Conservation (phyloP, 2,113 vertebrate species). For the Laticauda colubrina region DNA sequence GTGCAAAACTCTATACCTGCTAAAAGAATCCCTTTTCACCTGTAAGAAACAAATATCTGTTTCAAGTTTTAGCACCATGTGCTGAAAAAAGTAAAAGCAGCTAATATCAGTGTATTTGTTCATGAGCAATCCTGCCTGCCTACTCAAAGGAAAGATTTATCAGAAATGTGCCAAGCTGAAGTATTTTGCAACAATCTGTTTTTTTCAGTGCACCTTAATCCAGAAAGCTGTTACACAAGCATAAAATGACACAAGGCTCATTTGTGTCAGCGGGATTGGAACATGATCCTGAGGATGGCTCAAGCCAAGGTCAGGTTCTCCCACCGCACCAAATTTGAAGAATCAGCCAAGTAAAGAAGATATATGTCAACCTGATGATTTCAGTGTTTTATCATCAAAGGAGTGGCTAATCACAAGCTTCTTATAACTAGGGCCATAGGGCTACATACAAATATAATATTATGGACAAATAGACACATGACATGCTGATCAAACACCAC, state of each 20-base stretch:
- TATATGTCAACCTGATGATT: not conserved
- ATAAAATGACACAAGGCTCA: not conserved
- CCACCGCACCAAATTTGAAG: not conserved
- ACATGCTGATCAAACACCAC: not conserved
- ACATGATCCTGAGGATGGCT: not conserved
- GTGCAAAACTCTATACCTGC: not conserved
- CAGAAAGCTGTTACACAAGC: not conserved
- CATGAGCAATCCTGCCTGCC: not conserved
- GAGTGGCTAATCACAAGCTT: not conserved
- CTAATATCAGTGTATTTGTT: not conserved
- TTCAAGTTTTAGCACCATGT: not conserved
- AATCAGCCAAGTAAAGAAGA: not conserved
- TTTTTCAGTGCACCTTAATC: not conserved
- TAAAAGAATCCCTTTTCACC: not conserved
- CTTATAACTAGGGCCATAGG: not conserved
- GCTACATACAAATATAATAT: not conserved
- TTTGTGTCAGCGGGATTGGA: not conserved
- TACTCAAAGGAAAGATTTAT: not conserved
- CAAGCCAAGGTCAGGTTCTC: not conserved
- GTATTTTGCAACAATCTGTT: not conserved
- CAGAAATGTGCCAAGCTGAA: not conserved
- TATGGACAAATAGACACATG: not conserved
- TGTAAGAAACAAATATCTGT: not conserved
- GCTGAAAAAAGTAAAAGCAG: not conserved
- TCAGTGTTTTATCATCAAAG: not conserved